Evolutionary conservation across 2,113 vertebrate genomes (phyloP), one percentile per base, ranked within the genome.

Genomic region (Mixornis gularis): DNA sequence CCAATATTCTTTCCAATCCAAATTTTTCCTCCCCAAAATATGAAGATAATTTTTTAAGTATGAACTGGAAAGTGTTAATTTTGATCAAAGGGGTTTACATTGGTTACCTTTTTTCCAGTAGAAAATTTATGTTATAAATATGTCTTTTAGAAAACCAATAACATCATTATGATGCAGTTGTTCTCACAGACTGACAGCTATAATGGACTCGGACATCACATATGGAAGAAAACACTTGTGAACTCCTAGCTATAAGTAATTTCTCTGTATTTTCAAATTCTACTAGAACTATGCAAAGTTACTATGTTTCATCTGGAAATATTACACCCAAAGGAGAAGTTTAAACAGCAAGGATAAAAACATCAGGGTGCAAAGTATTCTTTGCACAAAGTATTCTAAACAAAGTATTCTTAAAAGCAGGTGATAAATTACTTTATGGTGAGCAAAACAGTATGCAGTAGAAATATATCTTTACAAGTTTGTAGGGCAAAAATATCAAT

Each of bases 401-500:
- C 10, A 29, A 83, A 56, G 9, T 60, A 48, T 84, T 71, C 62
- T 64, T 76, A 56, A 84, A 80, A 89, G 30, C 7, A 38, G n/a
- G 15, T 79, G 44, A 81, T 74, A 43, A 1, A 46, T 69, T 91
- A 53, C 58, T 80, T 77, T 79, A 59, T 26, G 64, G 34, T 34
- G 21, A 93, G 24, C 16, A 83, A 83, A 92, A 73, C 17, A 10
- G 58, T 84, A 70, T 63, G 34, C 46, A 88, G 36, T 6, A 88
- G 24, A 43, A 64, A 92, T 87, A 69, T 34, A 32, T 74, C 49
- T 71, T 71, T 49, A 56, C 0, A 0, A 87, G 30, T 56, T 76
- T 29, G 17, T 14, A 41, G 73, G 65, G 27, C 72, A 90, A 84
- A 92, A 89, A 48, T 59, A 90, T 56, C 71, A 89, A 66, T 69